A percentile compares a stretch with the other conserved stretches of the same genome.
These are phyloP conservation scores for Drosophila subquinaria DNA, from an alignment of 2,888 invertebrate species.

Conservation along the genomic window DNA sequence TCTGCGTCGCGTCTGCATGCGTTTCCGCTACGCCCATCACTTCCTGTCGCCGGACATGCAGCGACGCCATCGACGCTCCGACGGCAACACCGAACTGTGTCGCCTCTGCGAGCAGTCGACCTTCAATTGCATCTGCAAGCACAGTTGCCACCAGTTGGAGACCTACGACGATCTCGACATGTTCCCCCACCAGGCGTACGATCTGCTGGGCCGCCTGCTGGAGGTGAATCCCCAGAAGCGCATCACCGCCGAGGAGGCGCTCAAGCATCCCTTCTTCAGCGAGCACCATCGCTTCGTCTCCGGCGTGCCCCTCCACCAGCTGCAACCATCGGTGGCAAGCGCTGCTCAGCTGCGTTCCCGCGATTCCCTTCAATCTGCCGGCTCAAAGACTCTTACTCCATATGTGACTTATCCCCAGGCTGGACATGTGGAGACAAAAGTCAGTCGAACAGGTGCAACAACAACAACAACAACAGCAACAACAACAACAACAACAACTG, in stretches of 20 bases:
- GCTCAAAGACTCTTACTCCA: constrained; percentile 46
- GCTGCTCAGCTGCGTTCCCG: constrained; percentile 14
- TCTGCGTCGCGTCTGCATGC: constrained; percentile 85
- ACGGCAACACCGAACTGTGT: constrained; percentile 81
- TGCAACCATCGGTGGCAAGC: constrained; percentile 3
- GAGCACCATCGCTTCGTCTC: constrained; percentile 63
- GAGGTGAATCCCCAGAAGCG: constrained; percentile 91
- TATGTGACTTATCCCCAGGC: constrained; percentile 33
- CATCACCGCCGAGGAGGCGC: constrained; percentile 90
- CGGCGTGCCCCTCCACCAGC: constrained; percentile 48
- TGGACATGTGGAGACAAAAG: not conserved
- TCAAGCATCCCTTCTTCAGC: constrained; percentile 91
- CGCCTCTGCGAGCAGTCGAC: constrained; percentile 84
- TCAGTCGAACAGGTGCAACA: constrained; percentile 4
- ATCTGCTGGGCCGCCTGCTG: constrained; percentile 90
- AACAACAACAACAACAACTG: constrained; percentile 17
- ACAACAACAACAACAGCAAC: not conserved
- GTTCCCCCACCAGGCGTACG: constrained; percentile 91
- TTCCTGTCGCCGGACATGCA: constrained; percentile 77
- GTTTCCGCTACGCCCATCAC: constrained; percentile 83
- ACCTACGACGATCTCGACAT: constrained; percentile 76
- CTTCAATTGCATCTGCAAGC: constrained; percentile 84
- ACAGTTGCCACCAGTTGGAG: constrained; percentile 74
- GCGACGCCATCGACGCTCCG: constrained; percentile 73
- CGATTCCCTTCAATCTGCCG: constrained; percentile 41